phyloP scores from a whole-genome alignment of 2,888 invertebrate species.

The Caenorhabditis sulstoni region DNA sequence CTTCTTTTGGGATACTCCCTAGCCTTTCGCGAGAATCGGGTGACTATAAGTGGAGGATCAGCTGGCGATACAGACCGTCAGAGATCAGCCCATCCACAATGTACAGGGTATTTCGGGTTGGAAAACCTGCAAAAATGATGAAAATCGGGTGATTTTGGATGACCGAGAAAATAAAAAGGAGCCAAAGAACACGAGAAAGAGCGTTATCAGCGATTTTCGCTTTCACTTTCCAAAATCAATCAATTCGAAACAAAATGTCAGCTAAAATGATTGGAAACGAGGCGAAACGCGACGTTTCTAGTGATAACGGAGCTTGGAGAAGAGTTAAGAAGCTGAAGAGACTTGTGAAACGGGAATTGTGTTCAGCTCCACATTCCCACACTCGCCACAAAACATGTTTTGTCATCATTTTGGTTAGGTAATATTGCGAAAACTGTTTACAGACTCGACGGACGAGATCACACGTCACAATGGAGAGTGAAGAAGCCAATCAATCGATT shows the following conservation, averaged over 20 bases:
- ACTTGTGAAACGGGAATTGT: slow-evolving; percentile 15
- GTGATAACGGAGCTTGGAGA: too few relatives aligned
- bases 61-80: slow-evolving; percentile 5
- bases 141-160: not conserved
- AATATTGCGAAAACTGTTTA: slow-evolving; percentile 38
- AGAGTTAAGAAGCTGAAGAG: slow-evolving; percentile 6
- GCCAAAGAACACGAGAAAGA: slow-evolving; percentile 27
- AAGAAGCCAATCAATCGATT: slow-evolving; percentile 4
- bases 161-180: slow-evolving; percentile 6
- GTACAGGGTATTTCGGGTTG: slow-evolving; percentile 34
- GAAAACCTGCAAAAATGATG: slow-evolving; percentile 25
- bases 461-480: not conserved
- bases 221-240: slow-evolving; percentile 37
- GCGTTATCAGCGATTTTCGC: slow-evolving; percentile 30
- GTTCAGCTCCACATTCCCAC: slow-evolving; percentile 16
- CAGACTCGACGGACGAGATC: too few relatives aligned
- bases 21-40: too few relatives aligned
- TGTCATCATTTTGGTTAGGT: slow-evolving; percentile 36
- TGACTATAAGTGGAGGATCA: slow-evolving; percentile 5
- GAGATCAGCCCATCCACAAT: slow-evolving; percentile 49
- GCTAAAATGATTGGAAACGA: not conserved
- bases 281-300: not conserved
- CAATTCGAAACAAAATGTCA: slow-evolving; percentile 5
- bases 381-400: slow-evolving; percentile 13
- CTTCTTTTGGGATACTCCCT: slow-evolving; percentile 4